These are phyloP conservation scores for Eleginops maclovinus DNA, from an alignment of 2,113 vertebrate genomes.

Conservation along the genomic window DNA sequence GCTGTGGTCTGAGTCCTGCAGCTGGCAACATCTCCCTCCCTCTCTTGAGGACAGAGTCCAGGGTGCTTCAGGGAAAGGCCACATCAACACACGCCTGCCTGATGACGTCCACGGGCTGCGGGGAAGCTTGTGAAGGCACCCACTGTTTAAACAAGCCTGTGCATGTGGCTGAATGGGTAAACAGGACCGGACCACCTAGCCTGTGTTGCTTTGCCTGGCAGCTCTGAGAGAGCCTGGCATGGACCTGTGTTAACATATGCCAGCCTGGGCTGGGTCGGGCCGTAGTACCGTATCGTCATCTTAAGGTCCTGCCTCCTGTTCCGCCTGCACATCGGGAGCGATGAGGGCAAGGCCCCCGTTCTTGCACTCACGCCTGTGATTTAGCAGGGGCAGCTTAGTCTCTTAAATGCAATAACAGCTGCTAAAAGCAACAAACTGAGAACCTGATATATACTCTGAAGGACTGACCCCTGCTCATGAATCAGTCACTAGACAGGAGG, in stretches of 20 bases:
- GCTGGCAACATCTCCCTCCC: constrained; percentile 52
- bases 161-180: constrained; percentile 73
- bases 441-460: constrained; percentile 77
- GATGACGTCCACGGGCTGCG: constrained; percentile 74
- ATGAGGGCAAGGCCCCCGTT: constrained; percentile 14
- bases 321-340: constrained; percentile 2
- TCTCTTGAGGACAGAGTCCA: constrained; percentile 37
- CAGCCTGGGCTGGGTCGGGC: not conserved
- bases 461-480: constrained; percentile 67
- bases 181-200: constrained; percentile 84
- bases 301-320: constrained; percentile 21
- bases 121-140: constrained; percentile 71
- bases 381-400: constrained; percentile 38
- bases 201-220: constrained; percentile 58
- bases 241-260: not conserved
- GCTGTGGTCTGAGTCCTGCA: constrained; percentile 44
- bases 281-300: constrained; percentile 7
- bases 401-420: constrained; percentile 80
- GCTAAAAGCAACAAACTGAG: constrained; percentile 77
- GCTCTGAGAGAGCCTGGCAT: constrained; percentile 48
- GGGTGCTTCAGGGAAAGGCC: constrained; percentile 61
- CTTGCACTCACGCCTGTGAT: constrained; percentile 27
- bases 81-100: constrained; percentile 60
- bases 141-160: constrained; percentile 79
- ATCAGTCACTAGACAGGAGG: constrained; percentile 69